Evolutionary conservation across 2,113 vertebrate species (phyloP), one percentile per base, ranked within the genome.

Genomic region (Caranx ignobilis): DNA sequence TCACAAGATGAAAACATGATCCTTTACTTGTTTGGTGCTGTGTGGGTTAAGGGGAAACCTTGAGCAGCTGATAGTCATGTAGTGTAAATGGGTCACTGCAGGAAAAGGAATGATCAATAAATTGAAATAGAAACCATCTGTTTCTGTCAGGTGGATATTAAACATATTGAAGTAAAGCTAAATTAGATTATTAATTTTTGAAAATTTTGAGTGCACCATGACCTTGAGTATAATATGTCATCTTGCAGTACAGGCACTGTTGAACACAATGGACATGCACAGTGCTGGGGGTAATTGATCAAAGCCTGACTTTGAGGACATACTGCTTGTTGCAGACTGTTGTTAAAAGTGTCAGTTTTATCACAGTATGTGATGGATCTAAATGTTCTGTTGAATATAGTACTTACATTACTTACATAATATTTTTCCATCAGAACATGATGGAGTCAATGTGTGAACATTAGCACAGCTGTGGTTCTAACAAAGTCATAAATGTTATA

Each of bases 51-150:
- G n/a, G n/a, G 57, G 50, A 75, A 78, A 63, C 39, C 54, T 26
- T 41, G 26, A 78, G 57, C 26, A 71, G 37, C 47, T 68, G 41
- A 82, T 65, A 48, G 15, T 47, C 41, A 65, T 45, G 37, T 60
- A 55, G 11, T 47, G 34, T 59, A 81, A 88, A 68, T 80, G 61
- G 84, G 76, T 70, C 75, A 77, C 75, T 84, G 62, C 71, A 56
- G 63, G 13, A 73, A 73, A 71, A 77, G 56, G 26, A 43, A 65
- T 79, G 82, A 84, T 88, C 70, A 83, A 82, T 74, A 78, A 4
- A 54, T 21, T 81, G 47, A 83, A 82, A 88, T 70, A 39, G 67
- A 79, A 77, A 57, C 79, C 71, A 84, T 89, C 63, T 78, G 73
- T 88, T 88, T 79, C 68, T 68, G 71, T 87, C 72, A 82, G 32